A percentile compares a stretch with the other conserved stretches of the same genome.
These are phyloP conservation scores for Blastobasis lacticolella DNA, from an alignment of 2,888 invertebrate species.

Conservation along the genomic window DNA sequence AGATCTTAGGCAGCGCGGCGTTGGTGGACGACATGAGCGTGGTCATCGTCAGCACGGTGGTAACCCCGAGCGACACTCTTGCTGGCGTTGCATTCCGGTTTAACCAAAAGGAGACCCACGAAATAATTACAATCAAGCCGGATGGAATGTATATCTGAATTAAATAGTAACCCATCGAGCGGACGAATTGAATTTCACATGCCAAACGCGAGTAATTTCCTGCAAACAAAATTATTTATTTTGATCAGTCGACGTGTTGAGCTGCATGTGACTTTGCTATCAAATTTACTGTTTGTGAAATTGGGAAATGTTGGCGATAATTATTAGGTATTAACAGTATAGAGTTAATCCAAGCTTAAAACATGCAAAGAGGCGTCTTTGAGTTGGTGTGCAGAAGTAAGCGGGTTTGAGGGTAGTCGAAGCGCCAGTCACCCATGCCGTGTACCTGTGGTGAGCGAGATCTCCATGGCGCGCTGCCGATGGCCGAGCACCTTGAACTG, in stretches of 20 bases:
- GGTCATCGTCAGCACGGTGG: constrained; percentile 98
- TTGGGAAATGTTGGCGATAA: too few species aligned
- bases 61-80: constrained; percentile 93
- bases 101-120: constrained; percentile 97
- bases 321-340: too few species aligned
- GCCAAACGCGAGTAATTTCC: constrained; percentile 97
- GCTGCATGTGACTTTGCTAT: too few species aligned
- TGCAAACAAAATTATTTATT: constrained; percentile 37
- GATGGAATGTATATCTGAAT: constrained; percentile 99
- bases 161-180: constrained; percentile 98
- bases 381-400: too few species aligned
- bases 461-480: constrained; percentile 94
- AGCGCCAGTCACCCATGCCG: not conserved
- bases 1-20: constrained; percentile 97
- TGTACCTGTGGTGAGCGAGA: constrained; percentile 94
- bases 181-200: constrained; percentile 96
- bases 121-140: constrained; percentile 96
- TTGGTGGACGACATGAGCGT: constrained; percentile 97
- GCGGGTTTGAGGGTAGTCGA: too few species aligned
- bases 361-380: too few species aligned
- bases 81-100: constrained; percentile 96
- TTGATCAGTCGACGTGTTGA: too few species aligned
- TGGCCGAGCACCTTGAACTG: constrained; percentile 97
- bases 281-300: too few species aligned
- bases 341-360: too few species aligned